Conservation (phyloP, 2,797 vertebrate genomes). For the Myotis myotis region DNA sequence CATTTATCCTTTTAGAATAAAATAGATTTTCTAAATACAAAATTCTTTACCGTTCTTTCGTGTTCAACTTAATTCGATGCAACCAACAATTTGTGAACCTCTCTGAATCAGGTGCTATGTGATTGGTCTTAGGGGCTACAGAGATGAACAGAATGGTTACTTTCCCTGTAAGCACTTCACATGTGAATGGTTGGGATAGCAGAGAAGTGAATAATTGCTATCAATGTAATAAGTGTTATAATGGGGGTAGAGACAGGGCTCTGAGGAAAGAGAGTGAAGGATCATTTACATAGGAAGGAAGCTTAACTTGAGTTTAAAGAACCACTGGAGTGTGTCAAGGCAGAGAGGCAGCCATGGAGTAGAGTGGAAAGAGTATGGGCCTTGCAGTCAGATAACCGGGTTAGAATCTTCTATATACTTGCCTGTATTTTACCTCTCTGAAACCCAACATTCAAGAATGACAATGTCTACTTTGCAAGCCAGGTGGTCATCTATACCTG, state of each 20-base stretch:
- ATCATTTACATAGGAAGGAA: background rate
- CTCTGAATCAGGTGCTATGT: background rate
- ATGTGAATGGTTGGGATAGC: background rate
- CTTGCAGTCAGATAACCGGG: background rate
- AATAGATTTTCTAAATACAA: background rate
- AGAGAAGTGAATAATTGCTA: background rate
- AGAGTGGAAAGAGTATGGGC: background rate
- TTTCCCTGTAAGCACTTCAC: background rate
- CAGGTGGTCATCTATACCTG: too few relatives aligned
- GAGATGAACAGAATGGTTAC: background rate
- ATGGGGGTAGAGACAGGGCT: background rate
- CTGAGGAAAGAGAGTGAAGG: background rate
- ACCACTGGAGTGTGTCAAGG: background rate
- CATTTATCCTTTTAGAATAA: background rate
- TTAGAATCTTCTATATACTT: background rate
- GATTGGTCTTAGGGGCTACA: background rate
- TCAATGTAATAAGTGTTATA: background rate
- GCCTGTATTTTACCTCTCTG: background rate
- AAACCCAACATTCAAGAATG: background rate
- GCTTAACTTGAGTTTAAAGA: background rate
- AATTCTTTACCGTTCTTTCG: background rate
- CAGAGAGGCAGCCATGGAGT: background rate
- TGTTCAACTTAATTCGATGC: background rate
- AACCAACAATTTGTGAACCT: background rate
- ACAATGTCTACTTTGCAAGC: background rate